Percentiles rank a stretch among this genome's conserved stretches.
Evolutionary conservation across 1,140 invertebrate genomes (phyloP).

Genomic region (Cotesia chilonis): DNA sequence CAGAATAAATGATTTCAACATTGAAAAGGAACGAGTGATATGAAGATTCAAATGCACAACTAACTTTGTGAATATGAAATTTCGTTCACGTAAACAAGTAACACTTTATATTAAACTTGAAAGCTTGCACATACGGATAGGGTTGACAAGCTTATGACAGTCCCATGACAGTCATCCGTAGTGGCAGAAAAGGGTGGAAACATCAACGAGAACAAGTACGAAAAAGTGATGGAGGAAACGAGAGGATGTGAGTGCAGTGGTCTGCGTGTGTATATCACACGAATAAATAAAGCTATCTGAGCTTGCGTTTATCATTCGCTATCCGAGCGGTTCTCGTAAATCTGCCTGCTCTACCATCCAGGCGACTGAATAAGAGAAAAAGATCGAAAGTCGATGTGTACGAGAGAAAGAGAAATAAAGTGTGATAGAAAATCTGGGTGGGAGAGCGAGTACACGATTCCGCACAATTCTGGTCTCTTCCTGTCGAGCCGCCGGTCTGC

Average conservation of each 20-base stretch:
- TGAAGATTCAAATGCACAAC: too few relatives aligned
- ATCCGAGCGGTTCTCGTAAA: slow-evolving; percentile 65
- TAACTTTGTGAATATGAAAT: too few relatives aligned
- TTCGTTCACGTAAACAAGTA: too few relatives aligned
- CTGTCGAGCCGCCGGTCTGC: slow-evolving; percentile 51
- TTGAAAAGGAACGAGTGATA: too few relatives aligned
- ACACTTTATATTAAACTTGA: not conserved
- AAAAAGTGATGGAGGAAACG: slow-evolving; percentile 32
- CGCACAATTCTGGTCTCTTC: slow-evolving; percentile 26
- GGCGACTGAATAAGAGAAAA: slow-evolving; percentile 24
- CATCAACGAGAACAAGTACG: not conserved
- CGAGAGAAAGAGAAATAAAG: slow-evolving; percentile 9
- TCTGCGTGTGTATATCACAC: slow-evolving; percentile 45
- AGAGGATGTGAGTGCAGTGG: slow-evolving; percentile 31
- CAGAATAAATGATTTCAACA: too few relatives aligned
- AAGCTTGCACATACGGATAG: not conserved
- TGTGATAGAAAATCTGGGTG: not conserved
- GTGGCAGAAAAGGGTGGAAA: not conserved
- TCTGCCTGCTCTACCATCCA: slow-evolving; percentile 59
- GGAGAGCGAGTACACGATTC: not conserved
- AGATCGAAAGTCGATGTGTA: too few relatives aligned
- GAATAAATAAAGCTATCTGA: slow-evolving; percentile 67
- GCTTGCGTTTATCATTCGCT: slow-evolving; percentile 65
- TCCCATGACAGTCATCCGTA: slow-evolving; percentile 23
- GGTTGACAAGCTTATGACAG: slow-evolving; percentile 7